phyloP scores from a whole-genome alignment of 2,888 invertebrate species.

The Ennomos quercinarius region DNA sequence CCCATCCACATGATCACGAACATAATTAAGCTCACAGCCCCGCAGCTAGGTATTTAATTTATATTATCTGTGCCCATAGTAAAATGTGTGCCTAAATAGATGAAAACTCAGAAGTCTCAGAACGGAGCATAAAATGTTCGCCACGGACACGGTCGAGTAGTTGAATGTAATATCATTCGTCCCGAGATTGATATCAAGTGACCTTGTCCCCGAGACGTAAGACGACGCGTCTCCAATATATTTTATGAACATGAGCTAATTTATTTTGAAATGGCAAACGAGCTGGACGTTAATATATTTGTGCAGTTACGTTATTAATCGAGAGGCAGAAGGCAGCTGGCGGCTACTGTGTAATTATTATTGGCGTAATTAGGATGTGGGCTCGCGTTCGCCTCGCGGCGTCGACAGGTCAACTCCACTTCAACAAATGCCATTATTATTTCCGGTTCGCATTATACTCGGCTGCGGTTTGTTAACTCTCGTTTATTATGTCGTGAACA shows the following conservation, averaged over 20 bases:
- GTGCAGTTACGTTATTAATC: constrained; percentile 53
- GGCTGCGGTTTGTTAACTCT: constrained; percentile 73
- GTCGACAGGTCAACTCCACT: constrained; percentile 53
- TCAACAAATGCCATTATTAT: constrained; percentile 80
- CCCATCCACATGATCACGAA: constrained; percentile 29
- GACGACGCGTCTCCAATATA: constrained; percentile 7
- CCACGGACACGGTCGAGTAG: neutral
- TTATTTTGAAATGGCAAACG: constrained; percentile 31
- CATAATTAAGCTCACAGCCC: constrained; percentile 17
- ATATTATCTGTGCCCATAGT: no score
- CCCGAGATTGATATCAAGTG: constrained; percentile 16
- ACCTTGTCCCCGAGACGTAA: constrained; percentile 10
- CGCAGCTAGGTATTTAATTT: no score
- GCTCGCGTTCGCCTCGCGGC: constrained; percentile 67
- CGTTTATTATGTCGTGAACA: constrained; percentile 76
- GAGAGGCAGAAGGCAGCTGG: constrained; percentile 70
- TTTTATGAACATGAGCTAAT: constrained; percentile 14
- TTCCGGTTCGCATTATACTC: constrained; percentile 78
- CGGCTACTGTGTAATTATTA: constrained; percentile 79
- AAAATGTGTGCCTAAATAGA: neutral
- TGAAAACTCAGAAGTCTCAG: neutral
- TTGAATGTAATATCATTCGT: constrained; percentile 9
- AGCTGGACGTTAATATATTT: constrained; percentile 41
- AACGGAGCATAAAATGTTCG: neutral
- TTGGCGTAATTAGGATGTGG: constrained; percentile 84